Evolutionary conservation across 2,113 vertebrate species (phyloP), one percentile per base, ranked within the genome.

Genomic region (Macquaria australasica): DNA sequence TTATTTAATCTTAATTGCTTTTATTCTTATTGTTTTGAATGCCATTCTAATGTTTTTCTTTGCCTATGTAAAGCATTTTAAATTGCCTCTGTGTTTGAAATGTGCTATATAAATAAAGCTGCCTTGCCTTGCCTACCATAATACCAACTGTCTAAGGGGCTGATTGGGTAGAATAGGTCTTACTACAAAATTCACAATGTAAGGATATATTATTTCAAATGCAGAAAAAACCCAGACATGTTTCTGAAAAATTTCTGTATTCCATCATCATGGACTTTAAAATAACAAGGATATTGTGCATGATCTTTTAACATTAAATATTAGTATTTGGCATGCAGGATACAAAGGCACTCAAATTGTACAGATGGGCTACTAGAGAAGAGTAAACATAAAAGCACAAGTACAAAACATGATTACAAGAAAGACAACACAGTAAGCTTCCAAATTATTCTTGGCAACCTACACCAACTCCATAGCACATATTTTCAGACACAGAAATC

Each of bases 261-360:
- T 92, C 67, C 67, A 84, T 87, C 39, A n/a, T 77, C 45, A 87
- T 77, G 78, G 77, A 83, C 80, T 84, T 89, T 81, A 79, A 91
- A 91, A 92, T 87, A 91, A 85, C 75, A 89, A 59, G 34, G 55
- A 83, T 79, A 84, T 84, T 87, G 88, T 87, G 84, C 86, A 81
- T 88, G 51, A 41, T 67, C 67, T 76, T 71, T 68, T 7, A 83
- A 92, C 87, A 92, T 83, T 72, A 83, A 81, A 45, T 87, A 85
- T 77, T 75, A 70, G 39, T 84, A 88, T 94, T 93, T 94, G 91
- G 89, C 91, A 90, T 94, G 93, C 90, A 94, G 78, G 80, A 90
- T 92, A 94, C 87, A 92, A 94, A 94, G 91, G 91, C 91, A 94
- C 89, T 92, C 68, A 85, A 86, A 90, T 89, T 81, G 81, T 68